These are phyloP conservation scores for Belgica antarctica DNA, from an alignment of 2,888 invertebrate species.

Conservation along the genomic window DNA sequence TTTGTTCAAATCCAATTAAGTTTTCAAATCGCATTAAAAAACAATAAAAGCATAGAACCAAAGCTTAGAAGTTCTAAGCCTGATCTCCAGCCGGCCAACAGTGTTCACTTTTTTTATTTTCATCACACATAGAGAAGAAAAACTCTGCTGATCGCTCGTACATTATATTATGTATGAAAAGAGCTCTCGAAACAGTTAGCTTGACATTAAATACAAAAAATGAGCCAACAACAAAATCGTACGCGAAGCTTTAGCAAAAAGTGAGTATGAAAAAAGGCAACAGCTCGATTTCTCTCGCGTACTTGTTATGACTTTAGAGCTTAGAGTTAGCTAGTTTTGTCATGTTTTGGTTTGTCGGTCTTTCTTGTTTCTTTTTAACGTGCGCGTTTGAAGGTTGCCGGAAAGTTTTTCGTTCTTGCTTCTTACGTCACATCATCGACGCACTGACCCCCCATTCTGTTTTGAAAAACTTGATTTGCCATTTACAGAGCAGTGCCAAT, in stretches of 20 bases:
- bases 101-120: conserved; percentile 11
- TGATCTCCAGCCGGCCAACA: neutral
- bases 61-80: too few species aligned
- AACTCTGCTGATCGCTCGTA: neutral
- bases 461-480: conserved; percentile 21
- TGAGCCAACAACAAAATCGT: conserved; percentile 12
- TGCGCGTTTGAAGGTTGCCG: neutral
- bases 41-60: too few species aligned
- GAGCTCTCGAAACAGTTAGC: conserved; percentile 10
- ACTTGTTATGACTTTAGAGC: conserved; percentile 15
- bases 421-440: neutral
- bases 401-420: too few species aligned
- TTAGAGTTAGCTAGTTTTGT: too few species aligned
- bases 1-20: too few species aligned
- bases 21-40: too few species aligned
- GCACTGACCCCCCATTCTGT: neutral
- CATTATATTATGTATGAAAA: conserved; percentile 4
- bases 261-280: conserved; percentile 15
- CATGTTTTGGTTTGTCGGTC: too few species aligned
- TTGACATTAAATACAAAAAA: neutral
- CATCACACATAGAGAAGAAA: conserved; percentile 3
- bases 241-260: conserved; percentile 17
- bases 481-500: conserved; percentile 18
- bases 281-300: conserved; percentile 24
- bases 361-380: too few species aligned